Conservation (phyloP, 37 sponge, comb jelly and placozoan species). For the Cliona cf. orientalis region DNA sequence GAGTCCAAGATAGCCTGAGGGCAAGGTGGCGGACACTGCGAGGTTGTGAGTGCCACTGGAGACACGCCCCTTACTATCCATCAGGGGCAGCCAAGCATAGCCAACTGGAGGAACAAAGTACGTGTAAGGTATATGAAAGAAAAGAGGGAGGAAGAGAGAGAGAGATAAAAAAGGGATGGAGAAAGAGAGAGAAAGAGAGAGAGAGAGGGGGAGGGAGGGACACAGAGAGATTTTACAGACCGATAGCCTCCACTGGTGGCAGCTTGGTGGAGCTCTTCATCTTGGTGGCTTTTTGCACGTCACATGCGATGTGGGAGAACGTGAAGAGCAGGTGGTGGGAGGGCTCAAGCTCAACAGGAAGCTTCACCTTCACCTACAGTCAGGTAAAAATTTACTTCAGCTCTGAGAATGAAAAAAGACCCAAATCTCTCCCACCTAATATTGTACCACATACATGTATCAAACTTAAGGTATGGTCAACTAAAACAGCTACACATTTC, state of each 20-base stretch:
- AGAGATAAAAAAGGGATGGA: background rate
- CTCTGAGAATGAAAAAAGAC: too few relatives aligned
- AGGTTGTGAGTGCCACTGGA: conserved; percentile 42
- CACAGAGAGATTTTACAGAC: conserved; percentile 22
- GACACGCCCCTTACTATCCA: conserved; percentile 64
- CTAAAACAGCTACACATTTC: too few relatives aligned
- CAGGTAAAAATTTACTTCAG: too few relatives aligned
- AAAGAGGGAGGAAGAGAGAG: background rate
- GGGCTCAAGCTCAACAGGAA: conserved; percentile 66
- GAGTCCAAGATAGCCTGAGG: conserved; percentile 68
- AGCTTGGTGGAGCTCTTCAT: conserved; percentile 35
- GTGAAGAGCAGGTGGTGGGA: conserved; percentile 91
- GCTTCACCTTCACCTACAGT: conserved; percentile 82
- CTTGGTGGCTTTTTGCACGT: conserved; percentile 64
- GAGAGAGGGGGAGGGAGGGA: background rate
- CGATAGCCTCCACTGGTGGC: conserved; percentile 36
- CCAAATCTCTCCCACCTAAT: too few relatives aligned
- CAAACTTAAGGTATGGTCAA: too few relatives aligned
- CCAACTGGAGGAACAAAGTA: conserved; percentile 73
- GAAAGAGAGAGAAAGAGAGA: background rate
- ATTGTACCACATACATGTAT: too few relatives aligned
- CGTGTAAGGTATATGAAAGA: background rate
- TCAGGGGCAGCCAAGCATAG: conserved; percentile 89
- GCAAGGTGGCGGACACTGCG: conserved; percentile 61
- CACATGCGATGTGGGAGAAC: conserved; percentile 87